phyloP scores from a whole-genome alignment of 2,113 vertebrate species.

The Neogobius melanostomus region DNA sequence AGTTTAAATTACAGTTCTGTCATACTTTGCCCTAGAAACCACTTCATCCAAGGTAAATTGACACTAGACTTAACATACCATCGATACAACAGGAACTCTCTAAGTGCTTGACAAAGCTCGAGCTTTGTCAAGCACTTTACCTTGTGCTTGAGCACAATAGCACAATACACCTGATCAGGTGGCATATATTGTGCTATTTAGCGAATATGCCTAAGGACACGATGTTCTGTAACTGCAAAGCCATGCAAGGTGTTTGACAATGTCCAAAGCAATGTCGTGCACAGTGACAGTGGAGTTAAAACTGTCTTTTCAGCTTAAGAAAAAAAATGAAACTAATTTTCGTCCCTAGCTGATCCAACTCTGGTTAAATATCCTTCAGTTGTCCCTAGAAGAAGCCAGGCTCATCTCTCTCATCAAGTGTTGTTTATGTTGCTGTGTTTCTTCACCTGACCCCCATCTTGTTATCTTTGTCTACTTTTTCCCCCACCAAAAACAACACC shows the following conservation, averaged over 20 bases:
- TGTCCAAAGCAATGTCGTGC: too few relatives aligned
- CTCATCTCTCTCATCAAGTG: neutral
- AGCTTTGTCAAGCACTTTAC: too few relatives aligned
- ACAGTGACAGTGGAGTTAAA: too few relatives aligned
- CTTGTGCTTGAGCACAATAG: too few relatives aligned
- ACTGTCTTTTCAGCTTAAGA: too few relatives aligned
- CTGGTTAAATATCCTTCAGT: neutral
- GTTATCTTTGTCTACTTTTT: neutral
- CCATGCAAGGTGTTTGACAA: neutral
- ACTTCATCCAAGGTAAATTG: neutral
- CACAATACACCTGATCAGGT: too few relatives aligned
- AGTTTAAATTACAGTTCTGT: neutral
- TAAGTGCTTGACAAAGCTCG: neutral
- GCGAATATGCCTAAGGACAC: neutral
- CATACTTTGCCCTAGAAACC: neutral
- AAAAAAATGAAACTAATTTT: neutral
- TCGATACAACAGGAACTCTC: neutral
- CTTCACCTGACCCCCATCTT: neutral
- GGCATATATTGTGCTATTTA: neutral
- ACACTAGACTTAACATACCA: neutral
- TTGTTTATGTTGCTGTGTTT: neutral
- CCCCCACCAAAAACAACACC: neutral
- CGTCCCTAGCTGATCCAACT: neutral
- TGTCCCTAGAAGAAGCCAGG: neutral
- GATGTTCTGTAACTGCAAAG: neutral